A percentile compares a stretch with the other conserved stretches of the same genome.
Evolutionary conservation across 37 sponge, comb jelly and placozoan genomes (phyloP).

Genomic region (Ianthella basta): DNA sequence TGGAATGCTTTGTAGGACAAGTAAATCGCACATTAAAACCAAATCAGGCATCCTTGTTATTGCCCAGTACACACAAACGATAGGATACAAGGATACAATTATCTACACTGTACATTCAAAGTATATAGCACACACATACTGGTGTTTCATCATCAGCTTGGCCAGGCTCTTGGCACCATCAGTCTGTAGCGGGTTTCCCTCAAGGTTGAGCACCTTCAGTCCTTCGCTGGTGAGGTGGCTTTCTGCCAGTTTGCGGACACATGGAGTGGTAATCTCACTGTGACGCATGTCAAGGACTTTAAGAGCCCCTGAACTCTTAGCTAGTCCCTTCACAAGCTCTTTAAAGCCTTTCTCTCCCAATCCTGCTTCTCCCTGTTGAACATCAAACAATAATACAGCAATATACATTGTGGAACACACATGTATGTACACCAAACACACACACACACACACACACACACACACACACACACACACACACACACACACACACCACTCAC

Average conservation of each 20-base stretch:
- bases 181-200: constrained; percentile 54
- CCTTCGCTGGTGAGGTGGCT: constrained; percentile 67
- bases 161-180: constrained; percentile 54
- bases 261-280: constrained; percentile 44
- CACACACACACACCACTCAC: constrained; percentile 1
- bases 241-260: constrained; percentile 60
- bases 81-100: too few species aligned
- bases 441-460: too few species aligned
- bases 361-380: constrained; percentile 47
- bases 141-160: constrained; percentile 52
- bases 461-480: too few species aligned
- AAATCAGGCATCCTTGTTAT: too few species aligned
- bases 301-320: constrained; percentile 61
- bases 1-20: too few species aligned
- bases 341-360: constrained; percentile 72
- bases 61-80: too few species aligned
- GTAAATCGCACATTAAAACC: too few species aligned
- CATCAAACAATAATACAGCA: too few species aligned
- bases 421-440: too few species aligned
- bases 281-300: constrained; percentile 61
- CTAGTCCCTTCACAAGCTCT: constrained; percentile 68
- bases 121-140: too few species aligned
- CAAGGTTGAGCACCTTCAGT: constrained; percentile 52
- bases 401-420: neutral
- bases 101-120: too few species aligned